Evolutionary conservation across 2,888 invertebrate species (phyloP), one percentile per base, ranked within the genome.

Genomic region (Balanococcus diminutus): DNA sequence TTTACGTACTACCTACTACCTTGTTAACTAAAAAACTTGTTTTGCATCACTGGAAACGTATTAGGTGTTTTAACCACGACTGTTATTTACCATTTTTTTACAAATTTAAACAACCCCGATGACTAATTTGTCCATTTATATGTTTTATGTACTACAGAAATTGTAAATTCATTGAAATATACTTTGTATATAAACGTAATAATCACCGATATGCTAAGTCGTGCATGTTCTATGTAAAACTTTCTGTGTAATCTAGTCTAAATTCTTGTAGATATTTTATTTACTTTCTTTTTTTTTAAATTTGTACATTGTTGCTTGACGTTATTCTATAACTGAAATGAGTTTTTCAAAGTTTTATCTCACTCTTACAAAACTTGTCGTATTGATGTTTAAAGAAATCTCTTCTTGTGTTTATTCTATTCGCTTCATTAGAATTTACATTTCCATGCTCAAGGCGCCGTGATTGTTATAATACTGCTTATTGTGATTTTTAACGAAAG

Each of bases 181-280:
- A n/a, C n/a, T 36, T 75, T 46, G 36, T 75, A 42, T n/a, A 42
- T 85, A 46, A 42, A 8, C 79, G 72, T 79, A 46, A 46, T 85
- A 79, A 79, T 79, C 19, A 46, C 46, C 75, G 14, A 25, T 51
- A 79, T 39, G 42, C 39, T 84, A 79, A 85, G 75, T 85, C 46
- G 85, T 85, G 39, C 28, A 75, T 19, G 85, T 85, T 75, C 31
- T 85, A 75, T 85, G 85, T 85, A 85, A 46, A 85, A 75, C 75
- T 85, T 85, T 85, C 79, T 85, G 85, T 85, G 85, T 85, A 85
- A 85, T 85, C 85, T 85, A 85, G 85, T 85, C 85, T 85, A 75
- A 85, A 85, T 79, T 85, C 67, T 46, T 75, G 85, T 46, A 75
- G 85, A 85, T 85, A 85, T 79, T 84, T 72, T 72, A 72, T 72